phyloP scores from a whole-genome alignment of 2,888 invertebrate genomes.

The Gonocerus acuteangulatus region DNA sequence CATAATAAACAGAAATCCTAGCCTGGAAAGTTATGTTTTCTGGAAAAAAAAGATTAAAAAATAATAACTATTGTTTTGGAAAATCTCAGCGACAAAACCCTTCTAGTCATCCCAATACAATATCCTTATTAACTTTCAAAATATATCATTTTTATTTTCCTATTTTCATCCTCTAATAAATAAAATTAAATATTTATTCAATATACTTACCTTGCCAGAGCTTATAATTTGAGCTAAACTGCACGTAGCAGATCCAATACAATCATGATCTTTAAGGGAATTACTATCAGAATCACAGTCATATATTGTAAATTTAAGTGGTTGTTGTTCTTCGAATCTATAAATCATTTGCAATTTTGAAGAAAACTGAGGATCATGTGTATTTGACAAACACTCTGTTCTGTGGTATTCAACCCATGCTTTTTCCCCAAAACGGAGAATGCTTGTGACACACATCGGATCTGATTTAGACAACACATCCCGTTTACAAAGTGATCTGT shows the following conservation, averaged over 20 bases:
- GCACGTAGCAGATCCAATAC: conserved; percentile 49
- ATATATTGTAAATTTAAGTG: conserved; percentile 48
- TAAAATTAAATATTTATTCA: too few species aligned
- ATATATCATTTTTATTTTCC: too few species aligned
- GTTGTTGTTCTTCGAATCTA: conserved; percentile 52
- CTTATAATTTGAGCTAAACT: conserved; percentile 47
- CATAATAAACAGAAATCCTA: too few species aligned
- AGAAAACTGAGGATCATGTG: conserved; percentile 49
- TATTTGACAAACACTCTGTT: conserved; percentile 46
- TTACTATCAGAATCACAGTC: conserved; percentile 43
- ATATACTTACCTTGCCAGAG: conserved; percentile 38
- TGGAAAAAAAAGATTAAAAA: too few species aligned
- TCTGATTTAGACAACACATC: conserved; percentile 52
- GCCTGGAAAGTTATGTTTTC: too few species aligned
- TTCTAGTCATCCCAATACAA: too few species aligned
- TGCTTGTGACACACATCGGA: conserved; percentile 47
- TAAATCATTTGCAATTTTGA: conserved; percentile 49
- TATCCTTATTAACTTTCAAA: too few species aligned
- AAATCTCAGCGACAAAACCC: too few species aligned
- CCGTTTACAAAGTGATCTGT: conserved; percentile 45
- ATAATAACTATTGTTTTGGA: too few species aligned
- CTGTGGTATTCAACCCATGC: conserved; percentile 44
- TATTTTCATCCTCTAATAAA: too few species aligned
- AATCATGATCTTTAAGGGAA: conserved; percentile 44
- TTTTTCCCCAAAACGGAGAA: conserved; percentile 43